These are phyloP conservation scores for Allacma fusca DNA, from an alignment of 2,888 invertebrate genomes.

Conservation along the genomic window DNA sequence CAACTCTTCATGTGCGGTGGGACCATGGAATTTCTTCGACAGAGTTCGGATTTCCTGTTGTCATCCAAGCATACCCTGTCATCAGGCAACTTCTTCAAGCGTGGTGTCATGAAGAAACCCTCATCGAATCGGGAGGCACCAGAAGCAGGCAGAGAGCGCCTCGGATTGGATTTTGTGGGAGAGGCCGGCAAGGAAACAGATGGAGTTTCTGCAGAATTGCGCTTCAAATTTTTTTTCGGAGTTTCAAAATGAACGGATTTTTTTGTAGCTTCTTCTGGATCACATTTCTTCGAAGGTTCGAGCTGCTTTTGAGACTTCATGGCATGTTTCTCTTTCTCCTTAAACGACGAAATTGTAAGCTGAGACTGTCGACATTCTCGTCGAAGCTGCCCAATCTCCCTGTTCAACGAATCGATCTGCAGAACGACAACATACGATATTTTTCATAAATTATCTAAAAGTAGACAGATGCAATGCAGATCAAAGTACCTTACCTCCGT, in stretches of 20 bases:
- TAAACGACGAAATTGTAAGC: background rate
- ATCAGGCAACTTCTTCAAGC: background rate
- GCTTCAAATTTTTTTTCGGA: too few relatives aligned
- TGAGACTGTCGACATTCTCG: background rate
- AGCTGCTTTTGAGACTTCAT: too few relatives aligned
- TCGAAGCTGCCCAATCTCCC: slow-evolving; percentile 6
- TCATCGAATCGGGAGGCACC: background rate
- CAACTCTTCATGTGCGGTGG: slow-evolving; percentile 86
- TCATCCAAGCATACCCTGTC: background rate
- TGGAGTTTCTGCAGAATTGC: too few relatives aligned
- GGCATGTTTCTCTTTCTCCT: slow-evolving; percentile 14
- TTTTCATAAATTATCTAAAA: background rate
- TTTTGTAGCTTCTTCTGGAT: too few relatives aligned
- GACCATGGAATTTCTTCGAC: slow-evolving; percentile 80
- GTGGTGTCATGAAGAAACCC: background rate
- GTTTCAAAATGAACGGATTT: too few relatives aligned
- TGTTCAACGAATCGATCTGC: background rate
- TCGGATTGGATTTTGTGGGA: background rate
- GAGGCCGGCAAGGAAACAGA: background rate
- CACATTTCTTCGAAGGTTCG: too few relatives aligned
- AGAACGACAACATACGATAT: background rate
- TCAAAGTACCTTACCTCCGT: slow-evolving; percentile 19
- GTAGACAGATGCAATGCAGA: background rate
- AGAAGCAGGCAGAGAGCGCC: too few relatives aligned
- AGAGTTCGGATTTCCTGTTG: slow-evolving; percentile 75